phyloP scores from a whole-genome alignment of 2,797 vertebrate species.

The Sebastes glaucus region DNA sequence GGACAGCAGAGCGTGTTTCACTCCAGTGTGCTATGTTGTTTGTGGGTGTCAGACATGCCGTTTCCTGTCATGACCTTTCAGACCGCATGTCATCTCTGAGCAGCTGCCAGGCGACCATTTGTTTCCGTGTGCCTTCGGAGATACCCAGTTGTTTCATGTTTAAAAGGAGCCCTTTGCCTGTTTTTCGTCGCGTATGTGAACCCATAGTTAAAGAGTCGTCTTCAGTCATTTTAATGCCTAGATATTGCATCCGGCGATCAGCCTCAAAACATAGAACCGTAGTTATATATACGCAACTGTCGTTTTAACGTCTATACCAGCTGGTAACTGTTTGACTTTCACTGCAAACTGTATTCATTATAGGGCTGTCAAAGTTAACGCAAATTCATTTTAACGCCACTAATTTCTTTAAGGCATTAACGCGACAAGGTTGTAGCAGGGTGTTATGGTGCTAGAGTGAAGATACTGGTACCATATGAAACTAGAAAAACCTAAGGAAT shows the following conservation, averaged over 20 bases:
- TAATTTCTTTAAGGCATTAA: too few species aligned
- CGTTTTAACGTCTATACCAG: neutral
- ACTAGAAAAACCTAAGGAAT: too few species aligned
- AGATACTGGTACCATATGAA: too few species aligned
- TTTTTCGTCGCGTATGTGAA: neutral
- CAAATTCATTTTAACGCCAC: too few species aligned
- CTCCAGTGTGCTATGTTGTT: neutral
- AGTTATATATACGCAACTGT: neutral
- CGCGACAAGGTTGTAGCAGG: too few species aligned
- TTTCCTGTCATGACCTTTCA: constrained; percentile 33
- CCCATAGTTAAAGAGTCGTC: neutral
- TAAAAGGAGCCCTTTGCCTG: neutral
- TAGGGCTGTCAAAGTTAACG: too few species aligned
- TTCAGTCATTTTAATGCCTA: neutral
- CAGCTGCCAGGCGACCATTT: constrained; percentile 21
- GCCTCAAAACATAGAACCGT: neutral
- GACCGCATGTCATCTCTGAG: constrained; percentile 6
- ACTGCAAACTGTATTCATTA: too few species aligned
- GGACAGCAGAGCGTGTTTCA: neutral
- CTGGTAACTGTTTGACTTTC: neutral
- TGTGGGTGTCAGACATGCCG: neutral
- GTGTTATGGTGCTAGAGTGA: too few species aligned
- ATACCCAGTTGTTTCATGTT: neutral
- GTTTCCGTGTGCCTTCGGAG: neutral
- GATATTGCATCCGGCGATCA: neutral